Base-by-base conservation (phyloP, 2,113 vertebrate species). In the Xiphophorus hellerii region DNA sequence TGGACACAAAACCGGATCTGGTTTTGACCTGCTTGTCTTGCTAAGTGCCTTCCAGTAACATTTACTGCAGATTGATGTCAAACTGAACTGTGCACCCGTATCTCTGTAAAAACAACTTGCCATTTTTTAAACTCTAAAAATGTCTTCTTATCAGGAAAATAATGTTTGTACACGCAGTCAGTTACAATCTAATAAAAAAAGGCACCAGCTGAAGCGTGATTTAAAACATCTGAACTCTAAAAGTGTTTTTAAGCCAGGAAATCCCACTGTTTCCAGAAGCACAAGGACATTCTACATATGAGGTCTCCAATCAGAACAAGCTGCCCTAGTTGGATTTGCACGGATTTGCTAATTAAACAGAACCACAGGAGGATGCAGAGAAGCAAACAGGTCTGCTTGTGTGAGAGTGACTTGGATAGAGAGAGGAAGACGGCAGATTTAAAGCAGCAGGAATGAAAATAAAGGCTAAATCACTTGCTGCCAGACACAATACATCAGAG, bases 301-400 rank as follows among this genome's bases (percentile, higher is more conserved):
- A 81, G 79, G 66, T 71, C 69, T 69, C 64, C 69, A 74, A 61
- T 78, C 71, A 71, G 81, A 88, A 86, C 83, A 85, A 73, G 77
- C 79, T 88, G 91, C 78, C 91, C 87, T 86, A 92, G 78, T 90
- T 91, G 78, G 76, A 87, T 87, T 58, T 72, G 78, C 35, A 83
- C 31, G 20, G 82, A 80, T 85, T 83, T 71, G 42, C 89, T 93
- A 92, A 92, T 92, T 91, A 90, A 90, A 88, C 78, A 82, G 17
- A 88, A 77, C 84, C 90, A 44, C 89, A 76, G 54, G 74, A 79
- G 91, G 37, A 80, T 27, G 5, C 15, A 58, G 61, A 60, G 89
- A 70, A 83, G 84, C 81, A 63, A 72, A 62, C 39, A 13, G 9
- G 64, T 76, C 77, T 8, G 39, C 69, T 61, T 62, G 44, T 37